These are phyloP conservation scores for Numida meleagris DNA, from an alignment of 2,113 vertebrate species.

Conservation along the genomic window DNA sequence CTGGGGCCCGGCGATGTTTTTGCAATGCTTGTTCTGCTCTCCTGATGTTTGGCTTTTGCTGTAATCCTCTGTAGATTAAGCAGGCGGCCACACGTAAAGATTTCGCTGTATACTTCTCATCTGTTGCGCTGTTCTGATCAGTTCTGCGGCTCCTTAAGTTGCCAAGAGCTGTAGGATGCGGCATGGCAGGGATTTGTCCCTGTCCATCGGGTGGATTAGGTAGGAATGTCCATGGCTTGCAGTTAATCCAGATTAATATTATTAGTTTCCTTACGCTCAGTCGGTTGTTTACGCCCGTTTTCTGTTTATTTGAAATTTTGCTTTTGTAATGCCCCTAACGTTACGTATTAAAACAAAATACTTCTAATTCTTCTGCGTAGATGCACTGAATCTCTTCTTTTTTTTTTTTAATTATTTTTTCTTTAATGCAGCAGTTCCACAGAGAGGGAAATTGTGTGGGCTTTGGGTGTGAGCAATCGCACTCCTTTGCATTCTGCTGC, in stretches of 20 bases:
- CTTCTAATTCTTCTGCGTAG: neutral
- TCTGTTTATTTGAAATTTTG: slow-evolving; percentile 20
- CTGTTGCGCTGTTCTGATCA: neutral
- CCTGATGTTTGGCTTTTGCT: neutral
- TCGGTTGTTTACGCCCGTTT: slow-evolving; percentile 38
- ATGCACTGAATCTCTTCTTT: neutral
- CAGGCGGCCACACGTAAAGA: neutral
- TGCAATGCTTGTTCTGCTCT: neutral
- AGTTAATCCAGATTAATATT: slow-evolving; percentile 71
- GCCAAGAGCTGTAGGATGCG: neutral
- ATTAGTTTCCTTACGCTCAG: slow-evolving; percentile 58
- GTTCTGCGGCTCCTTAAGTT: neutral
- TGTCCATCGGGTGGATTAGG: slow-evolving; percentile 43
- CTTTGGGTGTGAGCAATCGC: rapidly evolving
- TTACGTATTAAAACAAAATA: neutral
- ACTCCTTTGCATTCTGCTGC: neutral
- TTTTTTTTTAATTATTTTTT: neutral
- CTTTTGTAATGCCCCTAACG: neutral
- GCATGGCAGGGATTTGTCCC: slow-evolving; percentile 43
- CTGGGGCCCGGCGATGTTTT: neutral
- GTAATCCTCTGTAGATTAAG: neutral
- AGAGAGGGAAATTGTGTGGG: neutral
- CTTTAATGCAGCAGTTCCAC: neutral
- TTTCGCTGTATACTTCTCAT: neutral
- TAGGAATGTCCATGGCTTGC: slow-evolving; percentile 52